Conservation (phyloP, 2,113 vertebrate species). For the Phyllostomus hastatus region DNA sequence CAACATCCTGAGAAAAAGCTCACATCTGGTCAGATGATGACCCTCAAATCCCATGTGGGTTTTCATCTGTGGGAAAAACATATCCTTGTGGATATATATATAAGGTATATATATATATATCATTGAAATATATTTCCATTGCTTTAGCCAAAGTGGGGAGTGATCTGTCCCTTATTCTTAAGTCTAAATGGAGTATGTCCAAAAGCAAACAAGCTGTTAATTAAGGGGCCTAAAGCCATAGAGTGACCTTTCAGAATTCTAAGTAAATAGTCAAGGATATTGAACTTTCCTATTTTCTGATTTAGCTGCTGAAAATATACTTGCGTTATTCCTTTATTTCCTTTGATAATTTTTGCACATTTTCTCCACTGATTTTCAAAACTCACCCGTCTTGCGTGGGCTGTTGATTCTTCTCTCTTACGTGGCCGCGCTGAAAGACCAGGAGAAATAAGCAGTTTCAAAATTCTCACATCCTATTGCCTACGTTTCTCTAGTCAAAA, state of each 20-base stretch:
- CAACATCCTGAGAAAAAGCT: background rate
- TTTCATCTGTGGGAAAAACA: conserved; percentile 7
- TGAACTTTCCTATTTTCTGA: background rate
- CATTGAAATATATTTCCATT: background rate
- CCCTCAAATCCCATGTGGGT: background rate
- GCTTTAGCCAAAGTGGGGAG: background rate
- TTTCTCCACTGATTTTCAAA: background rate
- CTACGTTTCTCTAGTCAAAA: background rate
- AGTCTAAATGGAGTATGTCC: background rate
- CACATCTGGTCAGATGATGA: background rate
- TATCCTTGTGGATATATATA: background rate
- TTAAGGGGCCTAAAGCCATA: background rate
- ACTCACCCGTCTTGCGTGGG: background rate
- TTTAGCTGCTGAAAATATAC: background rate
- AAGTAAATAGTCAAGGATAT: background rate
- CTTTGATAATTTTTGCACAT: background rate
- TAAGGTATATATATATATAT: background rate
- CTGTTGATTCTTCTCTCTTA: background rate
- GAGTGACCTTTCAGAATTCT: background rate
- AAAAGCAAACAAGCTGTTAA: background rate
- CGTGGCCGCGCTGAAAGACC: background rate
- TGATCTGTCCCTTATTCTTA: background rate
- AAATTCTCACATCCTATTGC: background rate
- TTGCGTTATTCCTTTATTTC: background rate
- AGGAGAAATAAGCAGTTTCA: background rate